Evolutionary conservation across 1,140 invertebrate species (phyloP).

Genomic region (Mamestra configurata): DNA sequence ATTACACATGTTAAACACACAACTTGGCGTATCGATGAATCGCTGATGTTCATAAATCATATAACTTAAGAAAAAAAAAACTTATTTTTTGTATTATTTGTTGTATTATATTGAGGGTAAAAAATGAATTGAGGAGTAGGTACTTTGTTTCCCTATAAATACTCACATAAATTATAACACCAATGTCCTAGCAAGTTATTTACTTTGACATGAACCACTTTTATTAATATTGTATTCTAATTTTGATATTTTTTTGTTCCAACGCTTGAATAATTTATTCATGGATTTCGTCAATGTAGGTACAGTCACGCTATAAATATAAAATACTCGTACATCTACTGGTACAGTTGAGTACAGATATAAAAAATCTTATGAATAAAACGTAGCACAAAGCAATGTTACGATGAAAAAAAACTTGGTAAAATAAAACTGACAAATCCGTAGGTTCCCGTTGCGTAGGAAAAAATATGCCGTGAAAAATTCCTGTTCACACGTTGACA

Average conservation of each 20-base stretch:
- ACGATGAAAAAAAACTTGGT: neutral
- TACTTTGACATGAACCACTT: neutral
- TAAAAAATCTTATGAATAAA: neutral
- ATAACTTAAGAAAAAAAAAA: too few relatives aligned
- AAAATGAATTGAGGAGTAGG: too few relatives aligned
- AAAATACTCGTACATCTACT: neutral
- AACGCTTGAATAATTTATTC: conserved; percentile 16
- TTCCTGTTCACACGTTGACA: conserved; percentile 51
- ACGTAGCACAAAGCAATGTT: conserved; percentile 1
- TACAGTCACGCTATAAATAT: conserved; percentile 17
- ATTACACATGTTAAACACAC: too few relatives aligned
- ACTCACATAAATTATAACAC: neutral
- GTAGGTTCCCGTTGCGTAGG: conserved; percentile 23
- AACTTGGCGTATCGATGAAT: too few relatives aligned
- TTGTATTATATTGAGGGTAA: too few relatives aligned
- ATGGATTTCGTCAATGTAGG: neutral
- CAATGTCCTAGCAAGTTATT: neutral
- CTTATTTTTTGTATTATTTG: too few relatives aligned
- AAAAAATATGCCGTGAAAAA: conserved; percentile 50
- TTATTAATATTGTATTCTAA: neutral
- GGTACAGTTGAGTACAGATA: neutral
- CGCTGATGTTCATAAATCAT: too few relatives aligned
- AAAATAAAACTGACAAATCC: conserved; percentile 32
- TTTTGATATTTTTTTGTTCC: neutral
- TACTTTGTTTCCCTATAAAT: too few relatives aligned